Evolutionary conservation across 2,888 invertebrate species (phyloP).

Genomic region (Nymphalis c-album): DNA sequence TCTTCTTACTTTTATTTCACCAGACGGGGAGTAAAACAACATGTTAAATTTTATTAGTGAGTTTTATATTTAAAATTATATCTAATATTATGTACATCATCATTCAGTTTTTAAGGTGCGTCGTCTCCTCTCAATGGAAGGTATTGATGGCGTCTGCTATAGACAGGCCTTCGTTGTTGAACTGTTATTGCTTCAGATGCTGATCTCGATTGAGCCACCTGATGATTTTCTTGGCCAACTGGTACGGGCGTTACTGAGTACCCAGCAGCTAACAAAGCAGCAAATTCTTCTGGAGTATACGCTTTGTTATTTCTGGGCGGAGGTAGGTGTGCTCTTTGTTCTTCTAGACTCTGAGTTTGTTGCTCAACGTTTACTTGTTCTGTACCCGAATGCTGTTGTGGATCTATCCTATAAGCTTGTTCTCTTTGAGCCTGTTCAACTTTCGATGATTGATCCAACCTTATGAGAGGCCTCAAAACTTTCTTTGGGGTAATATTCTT

Average conservation of each 20-base stretch:
- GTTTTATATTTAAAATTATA: constrained; percentile 55
- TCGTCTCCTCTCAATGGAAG: constrained; percentile 73
- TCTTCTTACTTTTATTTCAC: not conserved
- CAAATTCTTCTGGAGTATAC: constrained; percentile 77
- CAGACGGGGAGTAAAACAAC: constrained; percentile 10
- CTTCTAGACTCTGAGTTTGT: constrained; percentile 62
- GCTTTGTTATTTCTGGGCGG: constrained; percentile 77
- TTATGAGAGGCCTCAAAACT: constrained; percentile 51
- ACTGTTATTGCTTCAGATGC: constrained; percentile 54
- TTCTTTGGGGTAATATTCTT: constrained; percentile 68
- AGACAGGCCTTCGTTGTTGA: constrained; percentile 44
- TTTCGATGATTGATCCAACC: constrained; percentile 47
- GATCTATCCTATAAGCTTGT: constrained; percentile 45
- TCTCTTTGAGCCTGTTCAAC: constrained; percentile 42
- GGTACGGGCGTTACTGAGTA: constrained; percentile 78
- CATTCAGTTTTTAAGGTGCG: constrained; percentile 60
- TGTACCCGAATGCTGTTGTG: constrained; percentile 41
- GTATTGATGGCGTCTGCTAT: constrained; percentile 67
- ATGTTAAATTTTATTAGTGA: constrained; percentile 32
- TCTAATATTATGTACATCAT: constrained; percentile 66
- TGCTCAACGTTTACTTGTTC: constrained; percentile 57
- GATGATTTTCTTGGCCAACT: constrained; percentile 58
- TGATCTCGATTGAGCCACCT: constrained; percentile 68
- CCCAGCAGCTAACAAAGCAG: constrained; percentile 74
- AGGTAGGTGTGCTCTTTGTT: constrained; percentile 69